Base-by-base conservation (phyloP, 92 coral and sea anemone genomes). In the Chrysogorgia sp. region DNA sequence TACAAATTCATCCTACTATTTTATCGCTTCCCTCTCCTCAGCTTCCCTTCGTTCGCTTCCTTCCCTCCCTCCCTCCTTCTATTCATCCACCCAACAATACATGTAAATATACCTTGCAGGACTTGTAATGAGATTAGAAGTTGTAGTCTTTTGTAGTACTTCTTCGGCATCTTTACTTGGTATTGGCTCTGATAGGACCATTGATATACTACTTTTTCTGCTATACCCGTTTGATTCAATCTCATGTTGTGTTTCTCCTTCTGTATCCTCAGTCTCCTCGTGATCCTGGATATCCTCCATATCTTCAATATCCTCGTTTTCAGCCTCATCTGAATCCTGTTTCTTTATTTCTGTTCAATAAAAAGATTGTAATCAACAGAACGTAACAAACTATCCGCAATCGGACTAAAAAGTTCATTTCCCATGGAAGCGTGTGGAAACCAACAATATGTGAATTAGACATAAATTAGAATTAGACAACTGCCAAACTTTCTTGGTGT, bases 211-310 rank as follows among this genome's bases (percentile, higher is more conserved):
- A 34, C 49, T 34, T 24, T 17, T 72, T 29, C 37, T 55, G 37
- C 76, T 69, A 45, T 26, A 37, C n/a, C 53, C 15, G 53, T 47
- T 47, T 47, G 55, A 47, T 69, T 26, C 60, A 55, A 22, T 45
- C 76, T 29, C 26, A 0, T 40, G 59, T 30, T 33, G 22, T 52
- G 10, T 33, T 13, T 52, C 34, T 17, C 21, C 33, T 34, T 24
- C 52, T 72, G 17, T 19, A 34, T 24, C 52, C 7, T 43, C 22
- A 17, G 7, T 72, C 29, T 33, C 49, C 43, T 72, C 32, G 49
- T 25, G 53, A 14, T 72, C 30, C 22, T 26, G 1, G 13, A 56
- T 21, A 29, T 33, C 49, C 33, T 33, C 32, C 29, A 57, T 8
- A 43, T 43, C 63, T 23, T 23, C 34, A 57, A 1, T 23, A 10